A percentile compares a stretch with the other conserved stretches of the same genome.
These are phyloP conservation scores for Uria lomvia DNA, from an alignment of 2,113 vertebrate genomes.

Conservation along the genomic window DNA sequence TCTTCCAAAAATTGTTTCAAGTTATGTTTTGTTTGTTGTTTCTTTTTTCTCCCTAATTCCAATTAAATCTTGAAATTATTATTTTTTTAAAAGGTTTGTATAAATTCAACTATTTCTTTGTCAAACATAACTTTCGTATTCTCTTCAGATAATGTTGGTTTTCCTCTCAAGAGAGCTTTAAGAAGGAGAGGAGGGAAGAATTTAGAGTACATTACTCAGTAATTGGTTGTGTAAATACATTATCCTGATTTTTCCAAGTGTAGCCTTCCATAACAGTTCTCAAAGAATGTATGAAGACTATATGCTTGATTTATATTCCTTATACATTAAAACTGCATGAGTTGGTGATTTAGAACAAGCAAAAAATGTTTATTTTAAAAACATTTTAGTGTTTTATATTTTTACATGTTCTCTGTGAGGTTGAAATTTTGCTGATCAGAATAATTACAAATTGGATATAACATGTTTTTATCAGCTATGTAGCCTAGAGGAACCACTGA, in stretches of 20 bases:
- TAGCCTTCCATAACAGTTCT: background rate
- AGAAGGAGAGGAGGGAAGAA: background rate
- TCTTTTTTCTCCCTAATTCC: background rate
- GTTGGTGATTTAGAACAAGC: background rate
- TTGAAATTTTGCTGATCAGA: background rate
- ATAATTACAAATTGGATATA: background rate
- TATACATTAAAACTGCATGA: background rate
- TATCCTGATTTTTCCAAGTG: background rate
- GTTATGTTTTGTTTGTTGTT: no score
- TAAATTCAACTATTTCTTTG: background rate
- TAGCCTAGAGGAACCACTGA: background rate
- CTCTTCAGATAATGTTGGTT: background rate
- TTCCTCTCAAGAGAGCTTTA: background rate
- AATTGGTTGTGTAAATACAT: background rate
- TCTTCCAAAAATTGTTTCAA: background rate
- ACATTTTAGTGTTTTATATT: background rate
- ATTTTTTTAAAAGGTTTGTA: background rate
- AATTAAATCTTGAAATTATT: background rate
- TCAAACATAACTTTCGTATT: background rate
- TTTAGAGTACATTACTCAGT: background rate
- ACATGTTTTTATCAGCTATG: background rate
- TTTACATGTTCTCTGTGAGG: background rate
- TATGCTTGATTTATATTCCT: background rate
- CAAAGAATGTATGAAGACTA: background rate
- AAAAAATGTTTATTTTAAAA: background rate